Evolutionary conservation across 2,888 invertebrate species (phyloP).

Genomic region (Pyrochroa serraticornis): DNA sequence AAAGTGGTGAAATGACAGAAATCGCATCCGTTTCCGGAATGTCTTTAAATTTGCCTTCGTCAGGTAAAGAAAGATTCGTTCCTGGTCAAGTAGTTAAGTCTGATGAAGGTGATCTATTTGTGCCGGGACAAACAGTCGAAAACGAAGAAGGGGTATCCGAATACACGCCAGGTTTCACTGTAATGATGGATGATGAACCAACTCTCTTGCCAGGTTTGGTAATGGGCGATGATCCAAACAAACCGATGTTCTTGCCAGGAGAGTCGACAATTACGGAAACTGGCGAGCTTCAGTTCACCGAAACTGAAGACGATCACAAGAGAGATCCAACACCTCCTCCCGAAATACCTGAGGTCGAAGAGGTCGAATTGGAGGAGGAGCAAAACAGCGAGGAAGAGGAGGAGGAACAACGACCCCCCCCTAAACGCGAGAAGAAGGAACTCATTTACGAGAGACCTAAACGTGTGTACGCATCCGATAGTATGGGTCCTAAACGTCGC

Average conservation of each 20-base stretch:
- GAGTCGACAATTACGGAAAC: slow-evolving; percentile 54
- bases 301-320: slow-evolving; percentile 58
- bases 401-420: slow-evolving; percentile 42
- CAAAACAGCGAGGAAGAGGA: slow-evolving; percentile 44
- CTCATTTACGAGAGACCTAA: slow-evolving; percentile 54
- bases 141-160: slow-evolving; percentile 73
- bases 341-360: slow-evolving; percentile 39
- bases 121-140: slow-evolving; percentile 77
- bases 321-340: slow-evolving; percentile 38
- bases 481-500: slow-evolving; percentile 53
- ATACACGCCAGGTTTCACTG: slow-evolving; percentile 80
- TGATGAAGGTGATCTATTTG: slow-evolving; percentile 60
- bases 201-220: slow-evolving; percentile 83
- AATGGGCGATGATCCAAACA: slow-evolving; percentile 65
- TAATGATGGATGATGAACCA: slow-evolving; percentile 77
- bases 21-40: slow-evolving; percentile 69
- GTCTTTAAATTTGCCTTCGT: slow-evolving; percentile 58
- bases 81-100: slow-evolving; percentile 76
- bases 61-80: slow-evolving; percentile 71
- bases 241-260: slow-evolving; percentile 56
- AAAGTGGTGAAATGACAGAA: slow-evolving; percentile 65
- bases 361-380: slow-evolving; percentile 46
- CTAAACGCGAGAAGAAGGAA: slow-evolving; percentile 45
- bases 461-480: slow-evolving; percentile 46
- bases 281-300: slow-evolving; percentile 54